Percentiles rank a stretch among this genome's conserved stretches.
phyloP scores from a whole-genome alignment of 2,888 invertebrate genomes.

The Gnatocerus cornutus region DNA sequence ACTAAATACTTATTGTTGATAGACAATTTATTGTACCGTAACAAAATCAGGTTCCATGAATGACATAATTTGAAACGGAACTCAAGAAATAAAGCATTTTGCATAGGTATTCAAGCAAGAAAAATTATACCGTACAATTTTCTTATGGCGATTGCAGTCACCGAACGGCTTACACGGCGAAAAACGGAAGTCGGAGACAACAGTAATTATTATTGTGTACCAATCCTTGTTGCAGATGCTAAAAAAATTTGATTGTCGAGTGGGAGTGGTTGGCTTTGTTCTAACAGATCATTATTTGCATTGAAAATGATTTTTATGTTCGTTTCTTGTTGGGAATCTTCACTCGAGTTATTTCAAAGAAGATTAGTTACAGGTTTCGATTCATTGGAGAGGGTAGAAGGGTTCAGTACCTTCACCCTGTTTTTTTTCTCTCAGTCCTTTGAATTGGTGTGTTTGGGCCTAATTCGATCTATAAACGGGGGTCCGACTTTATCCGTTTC shows the following conservation, averaged over 20 bases:
- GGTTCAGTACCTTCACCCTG: too few relatives aligned
- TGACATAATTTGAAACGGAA: slow-evolving; percentile 45
- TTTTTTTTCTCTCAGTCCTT: too few relatives aligned
- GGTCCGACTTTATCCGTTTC: too few relatives aligned
- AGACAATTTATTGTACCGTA: slow-evolving; percentile 33
- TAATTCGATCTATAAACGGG: too few relatives aligned
- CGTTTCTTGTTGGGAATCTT: too few relatives aligned
- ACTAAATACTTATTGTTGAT: slow-evolving; percentile 5
- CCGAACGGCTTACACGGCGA: slow-evolving; percentile 13
- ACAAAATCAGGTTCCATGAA: slow-evolving; percentile 35
- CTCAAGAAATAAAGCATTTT: slow-evolving; percentile 43
- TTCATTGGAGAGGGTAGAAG: too few relatives aligned
- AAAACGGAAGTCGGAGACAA: slow-evolving; percentile 27
- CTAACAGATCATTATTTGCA: background rate
- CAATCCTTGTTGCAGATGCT: background rate
- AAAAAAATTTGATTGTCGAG: background rate
- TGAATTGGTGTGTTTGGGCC: too few relatives aligned
- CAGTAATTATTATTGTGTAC: slow-evolving; percentile 3
- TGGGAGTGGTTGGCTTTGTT: background rate
- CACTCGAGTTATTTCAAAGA: too few relatives aligned
- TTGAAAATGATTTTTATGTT: too few relatives aligned
- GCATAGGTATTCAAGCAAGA: slow-evolving; percentile 41
- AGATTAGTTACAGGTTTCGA: too few relatives aligned
- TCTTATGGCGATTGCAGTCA: slow-evolving; percentile 29
- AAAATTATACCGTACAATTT: slow-evolving; percentile 44